Evolutionary conservation across 2,113 vertebrate genomes (phyloP), one percentile per base, ranked within the genome.

Genomic region (Corythornis vintsioides): DNA sequence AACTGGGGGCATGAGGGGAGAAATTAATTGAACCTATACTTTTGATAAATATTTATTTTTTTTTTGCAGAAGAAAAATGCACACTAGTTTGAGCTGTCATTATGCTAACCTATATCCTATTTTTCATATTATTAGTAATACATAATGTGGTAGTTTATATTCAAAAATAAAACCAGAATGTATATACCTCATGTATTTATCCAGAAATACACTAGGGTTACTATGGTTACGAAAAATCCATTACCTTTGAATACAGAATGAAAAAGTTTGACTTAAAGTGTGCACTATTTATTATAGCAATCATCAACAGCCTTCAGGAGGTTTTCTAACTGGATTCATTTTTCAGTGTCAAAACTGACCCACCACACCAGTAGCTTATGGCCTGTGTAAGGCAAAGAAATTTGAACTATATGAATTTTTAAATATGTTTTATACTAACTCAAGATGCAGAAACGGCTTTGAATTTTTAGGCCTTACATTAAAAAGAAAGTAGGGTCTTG

Each of bases 171-270:
- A 97, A 98, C 97, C 94, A 97, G 97, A 97, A 98, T 96, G 97
- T 98, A 98, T 98, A 97, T 97, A 98, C 97, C 97, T 97, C 96
- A 97, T 97, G 97, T 98, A 98, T 98, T 98, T 98, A 98, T 98
- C 98, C 97, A 98, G 97, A 98, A 98, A 97, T 97, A 97, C 96
- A 97, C 96, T 97, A 97, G 96, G 97, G 98, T 98, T 98, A 98
- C 98, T 98, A 98, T 98, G 98, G 98, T 98, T 97, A 98, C 97
- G 80, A 97, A 98, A 98, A 98, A 98, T 98, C 98, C 98, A 98
- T 98, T 98, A 98, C 98, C 97, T 98, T 98, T 98, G 97, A 98
- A 98, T 97, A 98, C 96, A 97, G 97, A 98, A 98, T 98, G 98
- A 98, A 98, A 98, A 98, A 98, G 98, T 98, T 98, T 98, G 98